phyloP scores from a whole-genome alignment of 2,797 vertebrate genomes.

The Bradypus variegatus region DNA sequence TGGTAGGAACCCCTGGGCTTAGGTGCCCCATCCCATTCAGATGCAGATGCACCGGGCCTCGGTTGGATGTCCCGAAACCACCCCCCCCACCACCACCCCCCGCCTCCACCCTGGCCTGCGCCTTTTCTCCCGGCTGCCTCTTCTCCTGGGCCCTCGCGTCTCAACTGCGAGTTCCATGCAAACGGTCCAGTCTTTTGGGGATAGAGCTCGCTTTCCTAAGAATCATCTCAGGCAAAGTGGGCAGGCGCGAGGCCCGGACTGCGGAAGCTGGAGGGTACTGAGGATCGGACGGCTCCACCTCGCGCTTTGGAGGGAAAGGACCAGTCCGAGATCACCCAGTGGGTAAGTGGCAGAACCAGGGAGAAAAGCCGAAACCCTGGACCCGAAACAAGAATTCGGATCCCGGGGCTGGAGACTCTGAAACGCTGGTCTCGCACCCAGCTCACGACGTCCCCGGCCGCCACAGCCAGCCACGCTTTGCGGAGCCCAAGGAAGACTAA shows the following conservation, averaged over 20 bases:
- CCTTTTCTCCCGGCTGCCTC: neutral
- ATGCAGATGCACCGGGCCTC: neutral
- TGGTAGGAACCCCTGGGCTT: neutral
- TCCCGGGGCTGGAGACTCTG: neutral
- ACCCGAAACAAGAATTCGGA: neutral
- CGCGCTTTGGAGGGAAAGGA: neutral
- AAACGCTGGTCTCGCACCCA: neutral
- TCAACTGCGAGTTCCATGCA: neutral
- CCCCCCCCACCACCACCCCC: too few relatives aligned
- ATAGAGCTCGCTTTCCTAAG: neutral
- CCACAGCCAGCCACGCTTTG: neutral
- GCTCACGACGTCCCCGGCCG: rapidly evolving
- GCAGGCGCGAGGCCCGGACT: neutral
- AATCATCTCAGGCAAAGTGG: neutral
- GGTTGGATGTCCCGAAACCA: neutral
- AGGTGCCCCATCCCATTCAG: neutral
- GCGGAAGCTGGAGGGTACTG: neutral
- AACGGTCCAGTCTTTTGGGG: neutral
- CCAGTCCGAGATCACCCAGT: neutral
- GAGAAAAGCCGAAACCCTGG: neutral
- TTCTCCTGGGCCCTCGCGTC: neutral
- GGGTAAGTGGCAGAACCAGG: neutral
- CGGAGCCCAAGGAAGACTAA: neutral
- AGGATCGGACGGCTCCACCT: neutral
- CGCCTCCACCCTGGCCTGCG: too few relatives aligned